Conservation (phyloP, 2,113 vertebrate species). For the Phocoena sinus region DNA sequence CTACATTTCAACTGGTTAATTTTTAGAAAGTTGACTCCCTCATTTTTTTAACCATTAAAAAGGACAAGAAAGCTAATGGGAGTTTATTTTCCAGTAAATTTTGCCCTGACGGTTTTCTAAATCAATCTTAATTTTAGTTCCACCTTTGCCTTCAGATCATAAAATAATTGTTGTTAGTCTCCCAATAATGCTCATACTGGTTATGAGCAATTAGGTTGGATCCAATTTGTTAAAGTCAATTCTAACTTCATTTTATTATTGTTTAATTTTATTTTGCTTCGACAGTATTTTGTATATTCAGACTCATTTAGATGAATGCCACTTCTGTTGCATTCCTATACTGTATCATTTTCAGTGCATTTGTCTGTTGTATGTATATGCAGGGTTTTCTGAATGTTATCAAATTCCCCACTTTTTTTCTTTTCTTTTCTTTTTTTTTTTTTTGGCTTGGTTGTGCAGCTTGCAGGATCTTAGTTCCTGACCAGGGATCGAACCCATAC, state of each 20-base stretch:
- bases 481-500: background rate
- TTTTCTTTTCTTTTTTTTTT: too few relatives aligned
- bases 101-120: background rate
- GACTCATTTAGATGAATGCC: background rate
- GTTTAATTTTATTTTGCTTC: background rate
- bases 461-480: background rate
- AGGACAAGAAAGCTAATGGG: background rate
- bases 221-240: background rate
- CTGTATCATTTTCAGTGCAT: background rate
- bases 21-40: constrained; percentile 18
- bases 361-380: background rate
- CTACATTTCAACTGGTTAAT: background rate
- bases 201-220: background rate
- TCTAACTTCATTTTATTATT: background rate
- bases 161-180: background rate
- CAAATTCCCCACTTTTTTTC: background rate
- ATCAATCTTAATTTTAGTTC: constrained; percentile 12
- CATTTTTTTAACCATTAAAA: background rate
- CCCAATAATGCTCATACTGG: too few relatives aligned
- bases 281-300: background rate
- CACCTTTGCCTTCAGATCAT: background rate
- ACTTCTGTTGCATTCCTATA: background rate
- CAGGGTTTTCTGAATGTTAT: background rate
- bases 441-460: background rate
- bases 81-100: constrained; percentile 3